These are phyloP conservation scores for Mergus octosetaceus DNA, from an alignment of 2,797 vertebrate species.

Conservation along the genomic window DNA sequence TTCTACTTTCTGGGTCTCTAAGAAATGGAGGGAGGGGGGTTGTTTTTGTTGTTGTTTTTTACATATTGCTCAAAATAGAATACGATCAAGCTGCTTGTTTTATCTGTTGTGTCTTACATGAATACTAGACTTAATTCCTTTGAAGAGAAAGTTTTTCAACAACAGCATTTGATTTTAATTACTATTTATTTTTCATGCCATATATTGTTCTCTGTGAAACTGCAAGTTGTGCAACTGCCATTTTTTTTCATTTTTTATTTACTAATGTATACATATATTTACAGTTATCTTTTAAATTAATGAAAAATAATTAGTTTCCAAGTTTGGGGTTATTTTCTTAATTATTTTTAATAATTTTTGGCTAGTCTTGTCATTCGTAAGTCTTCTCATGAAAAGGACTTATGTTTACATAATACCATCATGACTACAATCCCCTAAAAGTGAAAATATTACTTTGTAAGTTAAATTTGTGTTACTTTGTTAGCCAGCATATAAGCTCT, in stretches of 20 bases:
- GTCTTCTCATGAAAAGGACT: neutral
- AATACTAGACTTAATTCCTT: neutral
- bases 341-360: neutral
- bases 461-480: neutral
- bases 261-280: neutral
- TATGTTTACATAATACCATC: neutral
- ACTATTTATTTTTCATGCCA: neutral
- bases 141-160: neutral
- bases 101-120: neutral
- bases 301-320: neutral
- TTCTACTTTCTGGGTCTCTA: neutral
- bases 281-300: neutral
- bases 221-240: rapidly evolving
- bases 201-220: neutral
- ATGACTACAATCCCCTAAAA: neutral
- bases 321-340: neutral
- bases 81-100: neutral
- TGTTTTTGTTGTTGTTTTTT: neutral
- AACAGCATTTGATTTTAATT: neutral
- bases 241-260: neutral
- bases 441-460: neutral
- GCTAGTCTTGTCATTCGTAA: neutral
- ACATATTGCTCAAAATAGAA: neutral
- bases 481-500: neutral
- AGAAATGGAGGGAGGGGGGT: neutral